Conservation (phyloP, 1,140 invertebrate genomes). For the Drosophila carrolli region DNA sequence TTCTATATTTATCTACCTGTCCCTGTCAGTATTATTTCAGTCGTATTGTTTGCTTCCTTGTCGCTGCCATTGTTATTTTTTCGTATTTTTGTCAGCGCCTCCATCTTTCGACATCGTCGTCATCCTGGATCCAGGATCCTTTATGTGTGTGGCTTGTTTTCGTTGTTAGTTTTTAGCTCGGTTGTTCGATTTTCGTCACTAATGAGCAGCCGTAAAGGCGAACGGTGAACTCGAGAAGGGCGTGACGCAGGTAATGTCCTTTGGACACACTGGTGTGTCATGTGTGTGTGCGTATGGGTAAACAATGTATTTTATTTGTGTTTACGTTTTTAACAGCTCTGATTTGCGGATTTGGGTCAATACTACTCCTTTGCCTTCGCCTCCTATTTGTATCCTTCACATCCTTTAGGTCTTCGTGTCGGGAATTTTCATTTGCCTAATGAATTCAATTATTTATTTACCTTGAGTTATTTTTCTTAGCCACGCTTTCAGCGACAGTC, state of each 20-base stretch:
- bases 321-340: slow-evolving; percentile 79
- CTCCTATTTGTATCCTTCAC: slow-evolving; percentile 21
- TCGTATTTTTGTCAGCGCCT: slow-evolving; percentile 41
- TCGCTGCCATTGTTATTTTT: slow-evolving; percentile 69
- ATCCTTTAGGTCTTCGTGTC: slow-evolving; percentile 47
- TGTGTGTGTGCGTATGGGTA: slow-evolving; percentile 22
- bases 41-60: slow-evolving; percentile 76
- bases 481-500: slow-evolving; percentile 40
- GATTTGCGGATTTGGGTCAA: slow-evolving; percentile 74
- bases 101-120: slow-evolving; percentile 16
- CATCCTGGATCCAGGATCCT: slow-evolving; percentile 34
- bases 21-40: slow-evolving; percentile 65
- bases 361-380: slow-evolving; percentile 16
- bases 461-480: slow-evolving; percentile 59
- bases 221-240: slow-evolving; percentile 67
- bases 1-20: slow-evolving; percentile 15
- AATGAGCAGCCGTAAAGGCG: slow-evolving; percentile 72
- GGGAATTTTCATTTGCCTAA: slow-evolving; percentile 83
- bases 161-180: slow-evolving; percentile 44
- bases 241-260: slow-evolving; percentile 50
- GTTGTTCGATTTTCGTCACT: slow-evolving; percentile 76
- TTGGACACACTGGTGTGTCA: slow-evolving; percentile 3
- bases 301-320: slow-evolving; percentile 78
- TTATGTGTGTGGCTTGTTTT: slow-evolving; percentile 54
- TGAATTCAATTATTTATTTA: slow-evolving; percentile 84